Evolutionary conservation across 2,113 vertebrate species (phyloP).

Genomic region (Amblyornis subalaris): DNA sequence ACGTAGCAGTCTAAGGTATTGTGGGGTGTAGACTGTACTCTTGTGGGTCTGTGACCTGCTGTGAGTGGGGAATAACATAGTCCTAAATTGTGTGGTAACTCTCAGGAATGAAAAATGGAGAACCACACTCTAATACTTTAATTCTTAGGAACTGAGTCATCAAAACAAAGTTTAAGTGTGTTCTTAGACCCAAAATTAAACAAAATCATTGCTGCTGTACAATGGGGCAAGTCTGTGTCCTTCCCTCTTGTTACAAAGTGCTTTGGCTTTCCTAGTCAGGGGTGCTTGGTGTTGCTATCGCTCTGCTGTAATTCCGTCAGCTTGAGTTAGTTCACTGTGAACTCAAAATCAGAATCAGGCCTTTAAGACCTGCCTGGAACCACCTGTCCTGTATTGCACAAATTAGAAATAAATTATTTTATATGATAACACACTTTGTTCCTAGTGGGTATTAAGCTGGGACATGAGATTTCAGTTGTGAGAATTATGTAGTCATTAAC

Average conservation of each 20-base stretch:
- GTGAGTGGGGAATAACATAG: neutral
- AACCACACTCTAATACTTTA: neutral
- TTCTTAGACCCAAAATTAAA: neutral
- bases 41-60: neutral
- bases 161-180: neutral
- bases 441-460: neutral
- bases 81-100: neutral
- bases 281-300: neutral
- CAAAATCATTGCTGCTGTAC: neutral
- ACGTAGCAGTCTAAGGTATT: neutral
- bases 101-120: neutral
- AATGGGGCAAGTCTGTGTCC: neutral
- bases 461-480: neutral
- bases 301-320: neutral
- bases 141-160: neutral
- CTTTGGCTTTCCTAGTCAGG: neutral
- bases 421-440: neutral
- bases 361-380: neutral
- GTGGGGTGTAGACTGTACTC: accelerated
- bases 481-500: neutral
- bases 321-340: neutral
- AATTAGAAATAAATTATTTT: neutral
- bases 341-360: neutral
- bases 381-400: neutral
- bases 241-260: neutral